phyloP scores from a whole-genome alignment of 1,140 invertebrate species.

The Drosophila littoralis region DNA sequence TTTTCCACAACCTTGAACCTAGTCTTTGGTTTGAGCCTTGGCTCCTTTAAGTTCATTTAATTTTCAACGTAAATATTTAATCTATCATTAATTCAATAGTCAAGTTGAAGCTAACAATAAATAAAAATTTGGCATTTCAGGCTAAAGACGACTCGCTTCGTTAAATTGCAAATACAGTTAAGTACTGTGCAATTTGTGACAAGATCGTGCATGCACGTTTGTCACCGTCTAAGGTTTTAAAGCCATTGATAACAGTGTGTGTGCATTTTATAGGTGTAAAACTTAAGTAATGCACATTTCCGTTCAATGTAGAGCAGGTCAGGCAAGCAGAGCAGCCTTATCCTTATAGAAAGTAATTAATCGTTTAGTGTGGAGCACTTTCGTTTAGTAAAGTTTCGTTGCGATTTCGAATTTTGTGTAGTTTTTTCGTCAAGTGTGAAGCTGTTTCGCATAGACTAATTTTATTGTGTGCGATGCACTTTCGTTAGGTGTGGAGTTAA shows the following conservation, averaged over 20 bases:
- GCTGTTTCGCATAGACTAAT: neutral
- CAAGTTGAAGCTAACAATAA: too few species aligned
- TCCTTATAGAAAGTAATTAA: too few species aligned
- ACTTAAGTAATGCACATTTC: neutral
- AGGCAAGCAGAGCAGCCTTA: too few species aligned
- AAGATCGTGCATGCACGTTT: neutral
- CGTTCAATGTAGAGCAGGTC: neutral
- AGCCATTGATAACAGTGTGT: neutral
- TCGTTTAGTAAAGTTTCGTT: neutral
- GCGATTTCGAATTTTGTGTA: neutral
- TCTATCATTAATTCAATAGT: too few species aligned
- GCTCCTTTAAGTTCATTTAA: too few species aligned
- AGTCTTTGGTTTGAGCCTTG: too few species aligned
- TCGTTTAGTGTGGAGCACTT: neutral
- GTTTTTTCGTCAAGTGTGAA: neutral
- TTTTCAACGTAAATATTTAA: too few species aligned
- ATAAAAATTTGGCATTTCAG: too few species aligned
- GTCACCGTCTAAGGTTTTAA: neutral
- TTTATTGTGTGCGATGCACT: neutral
- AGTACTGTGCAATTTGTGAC: neutral
- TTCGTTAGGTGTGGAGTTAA: constrained; percentile 6
- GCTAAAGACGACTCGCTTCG: too few species aligned
- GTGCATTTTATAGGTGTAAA: neutral
- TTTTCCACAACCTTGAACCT: too few species aligned
- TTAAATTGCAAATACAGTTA: too few species aligned